phyloP scores from a whole-genome alignment of 2,113 vertebrate species.

The Suricata suricatta region DNA sequence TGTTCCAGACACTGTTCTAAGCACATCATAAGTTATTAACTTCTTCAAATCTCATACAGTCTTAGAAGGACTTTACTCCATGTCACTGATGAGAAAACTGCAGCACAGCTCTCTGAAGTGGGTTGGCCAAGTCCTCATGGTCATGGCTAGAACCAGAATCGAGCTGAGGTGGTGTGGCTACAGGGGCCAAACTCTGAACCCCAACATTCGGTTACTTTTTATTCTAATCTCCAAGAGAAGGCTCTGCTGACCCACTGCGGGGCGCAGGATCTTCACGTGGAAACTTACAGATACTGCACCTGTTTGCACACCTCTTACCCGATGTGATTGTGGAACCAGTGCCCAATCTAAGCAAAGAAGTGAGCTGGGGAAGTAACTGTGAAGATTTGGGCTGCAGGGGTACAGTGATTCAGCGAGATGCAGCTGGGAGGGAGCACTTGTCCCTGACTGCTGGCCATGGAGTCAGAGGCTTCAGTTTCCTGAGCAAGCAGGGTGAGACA shows the following conservation, averaged over 20 bases:
- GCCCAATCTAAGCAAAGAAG: neutral
- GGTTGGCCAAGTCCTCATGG: neutral
- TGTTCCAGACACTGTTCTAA: neutral
- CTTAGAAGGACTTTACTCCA: neutral
- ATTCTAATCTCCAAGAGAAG: neutral
- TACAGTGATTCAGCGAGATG: neutral
- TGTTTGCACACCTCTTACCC: neutral
- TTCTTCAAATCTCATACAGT: neutral
- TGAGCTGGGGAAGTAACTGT: neutral
- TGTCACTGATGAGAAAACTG: conserved; percentile 25
- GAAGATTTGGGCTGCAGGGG: neutral
- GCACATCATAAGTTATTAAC: neutral
- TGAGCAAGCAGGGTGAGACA: neutral
- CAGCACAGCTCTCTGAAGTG: neutral
- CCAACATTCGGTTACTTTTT: neutral
- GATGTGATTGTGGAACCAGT: neutral
- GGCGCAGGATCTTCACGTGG: neutral
- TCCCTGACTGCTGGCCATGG: neutral
- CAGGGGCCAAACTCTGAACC: neutral
- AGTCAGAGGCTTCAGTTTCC: neutral
- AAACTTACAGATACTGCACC: neutral
- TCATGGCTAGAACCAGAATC: neutral
- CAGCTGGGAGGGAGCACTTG: neutral
- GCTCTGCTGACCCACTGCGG: neutral
- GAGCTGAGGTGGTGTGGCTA: neutral